Percentiles rank a stretch among this genome's conserved stretches.
These are phyloP conservation scores for Falco novaeseelandiae DNA, from an alignment of 2,797 vertebrate species.

Conservation along the genomic window DNA sequence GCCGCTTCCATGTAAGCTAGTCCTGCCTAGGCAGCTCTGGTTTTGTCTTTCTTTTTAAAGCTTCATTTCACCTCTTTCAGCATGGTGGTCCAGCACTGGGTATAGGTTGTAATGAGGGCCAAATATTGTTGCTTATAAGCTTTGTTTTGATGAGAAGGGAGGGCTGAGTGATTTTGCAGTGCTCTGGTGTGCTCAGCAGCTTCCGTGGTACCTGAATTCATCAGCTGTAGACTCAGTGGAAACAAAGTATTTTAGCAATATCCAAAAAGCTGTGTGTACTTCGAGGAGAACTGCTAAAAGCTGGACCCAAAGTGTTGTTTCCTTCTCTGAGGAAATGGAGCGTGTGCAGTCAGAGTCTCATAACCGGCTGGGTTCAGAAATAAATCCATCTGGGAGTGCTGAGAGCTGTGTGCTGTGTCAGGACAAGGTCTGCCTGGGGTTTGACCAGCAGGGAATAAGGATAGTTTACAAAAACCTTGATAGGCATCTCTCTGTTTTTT, in stretches of 20 bases:
- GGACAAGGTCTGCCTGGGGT: neutral
- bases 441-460: neutral
- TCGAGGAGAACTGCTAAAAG: neutral
- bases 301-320: neutral
- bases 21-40: neutral
- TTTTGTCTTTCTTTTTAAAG: neutral
- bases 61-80: neutral
- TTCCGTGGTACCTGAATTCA: neutral
- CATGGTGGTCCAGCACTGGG: neutral
- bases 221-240: neutral
- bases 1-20: fast-evolving
- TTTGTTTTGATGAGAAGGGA: neutral
- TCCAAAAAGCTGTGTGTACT: neutral
- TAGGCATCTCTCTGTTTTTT: neutral
- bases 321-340: neutral
- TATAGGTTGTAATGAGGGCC: neutral
- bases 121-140: neutral
- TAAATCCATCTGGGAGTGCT: neutral
- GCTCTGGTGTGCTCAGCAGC: neutral
- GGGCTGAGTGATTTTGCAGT: neutral
- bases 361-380: neutral
- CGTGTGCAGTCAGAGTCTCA: fast-evolving
- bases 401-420: neutral
- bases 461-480: neutral
- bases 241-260: neutral